Conservation (phyloP, 2,888 invertebrate species). For the Pycnomerus fuliginosus region DNA sequence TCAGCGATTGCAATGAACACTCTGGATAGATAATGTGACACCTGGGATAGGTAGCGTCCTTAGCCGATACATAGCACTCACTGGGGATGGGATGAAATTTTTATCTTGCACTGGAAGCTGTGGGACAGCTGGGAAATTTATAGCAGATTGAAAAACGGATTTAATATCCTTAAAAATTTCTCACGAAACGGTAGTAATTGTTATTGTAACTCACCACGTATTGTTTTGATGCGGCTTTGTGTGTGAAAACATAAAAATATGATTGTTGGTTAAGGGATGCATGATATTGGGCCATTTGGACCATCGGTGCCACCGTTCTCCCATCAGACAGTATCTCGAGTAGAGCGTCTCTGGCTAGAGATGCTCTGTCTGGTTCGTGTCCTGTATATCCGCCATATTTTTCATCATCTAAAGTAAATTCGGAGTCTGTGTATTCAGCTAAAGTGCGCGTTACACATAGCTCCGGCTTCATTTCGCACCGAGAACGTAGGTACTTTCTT, state of each 20-base stretch:
- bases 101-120: not conserved
- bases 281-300: conserved; percentile 75
- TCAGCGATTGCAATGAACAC: conserved; percentile 17
- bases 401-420: conserved; percentile 31
- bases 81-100: conserved; percentile 11
- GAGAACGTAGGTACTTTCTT: conserved; percentile 73
- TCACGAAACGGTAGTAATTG: no score
- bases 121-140: conserved; percentile 30
- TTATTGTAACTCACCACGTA: conserved; percentile 73
- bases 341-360: conserved; percentile 65
- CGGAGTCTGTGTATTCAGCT: conserved; percentile 56
- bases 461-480: conserved; percentile 75
- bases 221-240: conserved; percentile 77
- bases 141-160: conserved; percentile 37
- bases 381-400: conserved; percentile 27
- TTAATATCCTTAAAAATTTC: not conserved
- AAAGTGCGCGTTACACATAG: conserved; percentile 64
- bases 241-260: conserved; percentile 87
- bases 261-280: conserved; percentile 73
- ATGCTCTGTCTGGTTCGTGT: conserved; percentile 40
- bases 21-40: conserved; percentile 36
- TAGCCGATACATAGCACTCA: conserved; percentile 38
- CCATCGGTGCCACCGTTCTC: conserved; percentile 77
- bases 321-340: conserved; percentile 89
- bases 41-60: conserved; percentile 40